phyloP scores from a whole-genome alignment of 2,888 invertebrate genomes.

The Drosophila kokeensis region DNA sequence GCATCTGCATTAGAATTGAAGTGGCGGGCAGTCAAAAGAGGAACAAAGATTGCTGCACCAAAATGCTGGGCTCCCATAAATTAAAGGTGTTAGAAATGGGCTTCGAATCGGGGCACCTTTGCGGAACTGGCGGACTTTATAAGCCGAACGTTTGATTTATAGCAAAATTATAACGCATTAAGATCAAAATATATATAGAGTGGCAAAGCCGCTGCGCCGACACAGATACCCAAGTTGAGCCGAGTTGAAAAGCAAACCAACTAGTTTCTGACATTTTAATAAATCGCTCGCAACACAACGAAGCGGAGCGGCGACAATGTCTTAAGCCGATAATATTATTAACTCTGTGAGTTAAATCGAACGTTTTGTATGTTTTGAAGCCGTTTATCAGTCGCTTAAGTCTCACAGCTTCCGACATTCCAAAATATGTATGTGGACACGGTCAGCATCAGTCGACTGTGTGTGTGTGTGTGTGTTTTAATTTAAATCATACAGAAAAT shows the following conservation, averaged over 20 bases:
- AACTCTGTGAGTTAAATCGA: constrained; percentile 78
- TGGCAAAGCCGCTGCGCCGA: constrained; percentile 44
- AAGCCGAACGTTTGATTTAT: constrained; percentile 78
- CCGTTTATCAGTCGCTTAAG: constrained; percentile 78
- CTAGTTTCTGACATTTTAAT: constrained; percentile 81
- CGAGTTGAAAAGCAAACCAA: constrained; percentile 55
- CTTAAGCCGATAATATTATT: constrained; percentile 80
- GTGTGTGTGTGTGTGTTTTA: constrained; percentile 10
- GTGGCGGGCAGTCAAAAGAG: constrained; percentile 30
- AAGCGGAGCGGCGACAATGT: constrained; percentile 76
- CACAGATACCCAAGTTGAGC: constrained; percentile 15
- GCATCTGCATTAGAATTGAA: constrained; percentile 56
- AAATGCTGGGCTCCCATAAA: constrained; percentile 50
- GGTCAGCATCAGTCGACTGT: constrained; percentile 8
- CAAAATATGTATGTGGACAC: constrained; percentile 10
- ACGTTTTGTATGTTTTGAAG: constrained; percentile 75
- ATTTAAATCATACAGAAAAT: constrained; percentile 54
- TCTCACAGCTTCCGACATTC: constrained; percentile 69
- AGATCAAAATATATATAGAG: constrained; percentile 73
- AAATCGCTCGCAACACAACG: constrained; percentile 71
- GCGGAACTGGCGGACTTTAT: constrained; percentile 59
- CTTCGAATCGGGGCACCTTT: constrained; percentile 11
- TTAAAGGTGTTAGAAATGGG: constrained; percentile 75
- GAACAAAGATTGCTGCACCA: constrained; percentile 11
- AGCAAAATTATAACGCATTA: constrained; percentile 80